A percentile compares a stretch with the other conserved stretches of the same genome.
phyloP scores from a whole-genome alignment of 2,888 invertebrate species.

The Mylabris sibirica region DNA sequence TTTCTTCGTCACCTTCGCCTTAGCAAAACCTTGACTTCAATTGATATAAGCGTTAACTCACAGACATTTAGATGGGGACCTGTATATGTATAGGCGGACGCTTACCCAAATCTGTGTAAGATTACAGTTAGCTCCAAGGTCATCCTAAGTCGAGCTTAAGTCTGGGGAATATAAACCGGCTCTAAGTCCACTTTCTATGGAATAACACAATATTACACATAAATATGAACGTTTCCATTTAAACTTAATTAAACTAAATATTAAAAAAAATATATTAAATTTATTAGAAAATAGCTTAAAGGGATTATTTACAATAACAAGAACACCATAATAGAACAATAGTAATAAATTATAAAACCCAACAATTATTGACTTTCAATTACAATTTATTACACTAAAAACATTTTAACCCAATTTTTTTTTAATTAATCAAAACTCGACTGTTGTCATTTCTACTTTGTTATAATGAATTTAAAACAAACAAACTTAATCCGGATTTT shows the following conservation, averaged over 20 bases:
- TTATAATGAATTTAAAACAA: neutral
- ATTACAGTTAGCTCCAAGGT: no score
- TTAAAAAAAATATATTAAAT: neutral
- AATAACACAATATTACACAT: no score
- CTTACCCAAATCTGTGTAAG: no score
- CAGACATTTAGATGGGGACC: no score
- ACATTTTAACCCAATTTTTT: neutral
- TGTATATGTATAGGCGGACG: no score
- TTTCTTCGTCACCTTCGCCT: no score
- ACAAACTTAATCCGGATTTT: neutral
- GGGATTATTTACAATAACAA: neutral
- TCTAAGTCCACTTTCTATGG: no score
- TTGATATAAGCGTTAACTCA: no score
- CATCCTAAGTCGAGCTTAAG: no score
- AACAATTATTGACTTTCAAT: conserved; percentile 7
- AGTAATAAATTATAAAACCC: neutral
- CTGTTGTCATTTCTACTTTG: neutral
- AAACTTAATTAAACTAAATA: neutral
- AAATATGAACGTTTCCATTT: neutral
- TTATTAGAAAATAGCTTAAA: neutral
- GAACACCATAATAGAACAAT: neutral
- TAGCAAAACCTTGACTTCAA: no score
- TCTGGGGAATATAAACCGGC: no score
- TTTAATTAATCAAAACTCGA: neutral
- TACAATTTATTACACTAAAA: neutral